Base-by-base conservation (phyloP, 2,113 vertebrate genomes). In the Boulengerochromis microlepis region DNA sequence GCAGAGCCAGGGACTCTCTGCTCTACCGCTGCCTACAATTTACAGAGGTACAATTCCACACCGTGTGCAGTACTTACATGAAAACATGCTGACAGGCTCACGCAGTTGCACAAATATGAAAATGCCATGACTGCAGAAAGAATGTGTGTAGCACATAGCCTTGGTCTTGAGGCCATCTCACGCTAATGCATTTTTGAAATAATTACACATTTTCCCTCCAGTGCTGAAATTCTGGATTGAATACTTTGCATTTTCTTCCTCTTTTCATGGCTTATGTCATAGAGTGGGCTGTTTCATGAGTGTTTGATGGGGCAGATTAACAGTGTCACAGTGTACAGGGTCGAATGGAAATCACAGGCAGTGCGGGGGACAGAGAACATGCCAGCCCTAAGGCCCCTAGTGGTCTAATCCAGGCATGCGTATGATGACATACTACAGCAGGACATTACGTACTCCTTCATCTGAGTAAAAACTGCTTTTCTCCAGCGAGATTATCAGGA, bases 1-100 rank as follows among this genome's bases (percentile, higher is more conserved):
- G 96, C 98, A 98, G 96, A 97, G 98, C 94, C 97, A 98, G 94
- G 98, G 99, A 95, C 97, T 99, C 93, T 98, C 98, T 86, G 96
- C 97, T 93, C 98, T 98, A 92, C 98, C 98, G 74, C 96, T 99
- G 94, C 98, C 96, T 29, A 97, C 97, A 87, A 98, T 98, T 94
- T 99, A 98, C 96, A 97, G 99, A 99, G 98, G 98, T 99, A 97
- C 83, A 33, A 13, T 22, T 31, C 7, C 33, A 38, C 18, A 64
- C 31, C 10, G n/a, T 80, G 66, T 54, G 33, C 80, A 40, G 15
- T 54, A 10, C 29, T 50, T 38, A 54, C 24, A 80, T 85, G 10
- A 80, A 86, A 80, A 84, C 80, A 86, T 81, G 31, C 53, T 76
- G 81, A 87, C 35, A 5, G 40, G 6, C 11, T 83, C 1, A 50